Evolutionary conservation across 1,140 invertebrate species (phyloP).

Genomic region (Zaprionus capensis): DNA sequence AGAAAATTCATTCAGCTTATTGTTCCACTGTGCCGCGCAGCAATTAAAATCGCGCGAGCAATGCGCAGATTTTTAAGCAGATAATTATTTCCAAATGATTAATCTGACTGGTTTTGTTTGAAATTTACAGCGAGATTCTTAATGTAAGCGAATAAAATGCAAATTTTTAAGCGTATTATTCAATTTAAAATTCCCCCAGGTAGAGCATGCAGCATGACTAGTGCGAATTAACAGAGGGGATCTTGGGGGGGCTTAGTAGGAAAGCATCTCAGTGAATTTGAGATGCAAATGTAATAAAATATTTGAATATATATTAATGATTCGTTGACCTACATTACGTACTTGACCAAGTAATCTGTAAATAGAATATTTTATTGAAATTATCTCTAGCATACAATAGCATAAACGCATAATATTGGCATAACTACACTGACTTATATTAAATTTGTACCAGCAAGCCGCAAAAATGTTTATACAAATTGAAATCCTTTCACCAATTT

Average conservation of each 20-base stretch:
- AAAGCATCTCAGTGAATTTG: not conserved
- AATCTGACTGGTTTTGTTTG: slow-evolving; percentile 19
- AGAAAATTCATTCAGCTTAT: not conserved
- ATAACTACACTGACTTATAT: no score
- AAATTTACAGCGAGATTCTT: slow-evolving; percentile 15
- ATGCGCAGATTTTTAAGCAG: slow-evolving; percentile 8
- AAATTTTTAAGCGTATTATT: slow-evolving; percentile 35
- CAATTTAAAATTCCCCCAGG: slow-evolving; percentile 23
- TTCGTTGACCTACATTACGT: no score
- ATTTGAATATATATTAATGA: no score
- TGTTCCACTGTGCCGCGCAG: not conserved
- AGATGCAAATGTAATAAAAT: not conserved
- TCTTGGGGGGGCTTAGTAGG: not conserved
- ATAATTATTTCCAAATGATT: slow-evolving; percentile 33
- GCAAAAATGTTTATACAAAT: no score
- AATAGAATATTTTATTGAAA: no score
- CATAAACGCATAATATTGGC: no score
- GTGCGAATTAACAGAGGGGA: not conserved
- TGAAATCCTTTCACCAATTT: no score
- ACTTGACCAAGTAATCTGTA: no score
- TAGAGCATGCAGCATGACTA: not conserved
- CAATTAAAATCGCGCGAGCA: not conserved
- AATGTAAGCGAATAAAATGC: slow-evolving; percentile 30
- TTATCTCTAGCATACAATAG: no score
- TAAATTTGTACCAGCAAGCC: no score